Base-by-base conservation (phyloP, 2,113 vertebrate species). In the Trematomus loennbergii region DNA sequence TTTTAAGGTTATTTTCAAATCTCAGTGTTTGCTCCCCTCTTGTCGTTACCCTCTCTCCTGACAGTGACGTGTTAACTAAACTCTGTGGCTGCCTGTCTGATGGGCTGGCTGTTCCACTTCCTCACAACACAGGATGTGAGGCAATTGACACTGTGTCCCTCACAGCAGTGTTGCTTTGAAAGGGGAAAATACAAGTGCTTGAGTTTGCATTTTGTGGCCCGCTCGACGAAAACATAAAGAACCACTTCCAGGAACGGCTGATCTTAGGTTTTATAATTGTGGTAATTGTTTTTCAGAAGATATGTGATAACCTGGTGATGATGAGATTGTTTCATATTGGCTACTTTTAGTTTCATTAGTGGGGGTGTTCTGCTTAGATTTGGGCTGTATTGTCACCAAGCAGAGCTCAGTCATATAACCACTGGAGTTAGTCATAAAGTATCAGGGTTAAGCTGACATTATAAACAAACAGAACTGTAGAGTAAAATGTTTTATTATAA, bases 41-140 rank as follows among this genome's bases (percentile, higher is more conserved):
- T 16, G 46, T 53, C 60, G 78, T 46, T 17, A 48, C 33, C 36
- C 13, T 1, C 22, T 77, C 82, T 68, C 8, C 72, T 85, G 40
- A 77, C 81, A 70, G 59, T 50, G 25, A 82, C 77, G 77, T 68
- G 78, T 82, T 59, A 84, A 90, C 68, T 83, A 66, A 66, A 78
- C 63, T 22, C 16, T 17, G 20, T 36, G 15, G 20, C 52, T 52
- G 69, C 15, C 43, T 46, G 73, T 61, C 72, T 81, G 78, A 63
- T 13, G 62, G 64, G 3, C 69, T 83, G 82, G 18, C 85, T 83
- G 75, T 70, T 65, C 80, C 79, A 91, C 94, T 96, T 95, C 94
- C 94, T 95, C 70, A 88, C 81, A 81, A 65, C 86, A 93, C 94
- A 95, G 95, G 95, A 96, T 93, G 90, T 96, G 92, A 93, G 89